phyloP scores from a whole-genome alignment of 2,888 invertebrate species.

The Congeria kusceri region DNA sequence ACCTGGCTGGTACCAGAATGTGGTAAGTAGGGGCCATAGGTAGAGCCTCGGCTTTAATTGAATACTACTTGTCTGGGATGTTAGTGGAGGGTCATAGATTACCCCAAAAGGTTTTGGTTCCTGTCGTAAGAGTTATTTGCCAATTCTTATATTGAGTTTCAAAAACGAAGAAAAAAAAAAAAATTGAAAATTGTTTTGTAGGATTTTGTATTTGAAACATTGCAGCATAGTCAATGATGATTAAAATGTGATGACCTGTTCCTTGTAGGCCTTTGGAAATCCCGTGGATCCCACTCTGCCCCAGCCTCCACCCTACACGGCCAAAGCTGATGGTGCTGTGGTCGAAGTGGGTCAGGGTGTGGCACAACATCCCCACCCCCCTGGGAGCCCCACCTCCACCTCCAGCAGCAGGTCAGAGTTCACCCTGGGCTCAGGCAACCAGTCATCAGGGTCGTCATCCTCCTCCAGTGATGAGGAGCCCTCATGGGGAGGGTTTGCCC shows the following conservation, averaged over 20 bases:
- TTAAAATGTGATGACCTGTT: not conserved
- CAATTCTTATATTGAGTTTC: no score
- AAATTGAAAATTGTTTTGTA: no score
- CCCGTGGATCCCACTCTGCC: conserved; percentile 55
- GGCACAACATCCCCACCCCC: not conserved
- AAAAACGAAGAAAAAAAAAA: no score
- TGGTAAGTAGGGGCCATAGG: conserved; percentile 34
- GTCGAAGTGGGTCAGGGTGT: not conserved
- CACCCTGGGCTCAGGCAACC: conserved; percentile 44
- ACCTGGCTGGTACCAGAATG: conserved; percentile 64
- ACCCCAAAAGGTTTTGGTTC: no score
- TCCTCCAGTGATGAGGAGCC: conserved; percentile 50
- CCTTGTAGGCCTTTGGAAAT: conserved; percentile 58
- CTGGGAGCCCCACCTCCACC: conserved; percentile 59
- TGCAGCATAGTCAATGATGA: not conserved
- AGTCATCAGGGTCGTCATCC: conserved; percentile 39
- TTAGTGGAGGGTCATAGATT: no score
- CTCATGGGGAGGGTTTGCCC: conserved; percentile 27
- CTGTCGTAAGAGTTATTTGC: no score
- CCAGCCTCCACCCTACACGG: conserved; percentile 57
- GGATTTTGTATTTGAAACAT: no score
- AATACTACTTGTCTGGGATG: no score
- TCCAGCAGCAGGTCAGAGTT: conserved; percentile 51
- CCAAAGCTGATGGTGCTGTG: conserved; percentile 16
- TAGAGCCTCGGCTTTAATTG: not conserved